phyloP scores from a whole-genome alignment of 2,113 vertebrate species.

The Actenoides hombroni region DNA sequence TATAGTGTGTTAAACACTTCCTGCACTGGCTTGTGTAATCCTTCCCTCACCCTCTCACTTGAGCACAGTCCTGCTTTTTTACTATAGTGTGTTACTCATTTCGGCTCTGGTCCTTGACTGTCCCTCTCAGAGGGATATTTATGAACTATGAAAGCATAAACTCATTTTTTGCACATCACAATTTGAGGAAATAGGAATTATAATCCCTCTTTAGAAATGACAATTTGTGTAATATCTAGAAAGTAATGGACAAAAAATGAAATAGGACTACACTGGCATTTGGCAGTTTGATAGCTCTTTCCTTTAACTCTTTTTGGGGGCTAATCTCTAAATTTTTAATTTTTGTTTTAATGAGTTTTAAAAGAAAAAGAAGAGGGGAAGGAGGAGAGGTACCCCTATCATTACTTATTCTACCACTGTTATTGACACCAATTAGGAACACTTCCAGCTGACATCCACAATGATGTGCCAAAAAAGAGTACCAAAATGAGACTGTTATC shows the following conservation, averaged over 20 bases:
- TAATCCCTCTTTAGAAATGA: neutral
- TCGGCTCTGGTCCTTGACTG: neutral
- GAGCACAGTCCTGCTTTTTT: neutral
- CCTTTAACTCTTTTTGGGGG: neutral
- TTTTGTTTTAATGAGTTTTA: neutral
- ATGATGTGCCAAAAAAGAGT: neutral
- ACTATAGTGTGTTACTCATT: neutral
- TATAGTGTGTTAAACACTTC: neutral
- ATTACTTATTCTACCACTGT: neutral
- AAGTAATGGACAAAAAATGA: neutral
- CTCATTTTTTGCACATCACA: neutral
- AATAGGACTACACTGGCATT: neutral
- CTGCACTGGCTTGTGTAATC: neutral
- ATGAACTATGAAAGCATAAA: neutral
- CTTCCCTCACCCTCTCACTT: neutral
- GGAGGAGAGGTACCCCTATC: rapidly evolving
- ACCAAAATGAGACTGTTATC: neutral
- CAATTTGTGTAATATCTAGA: neutral
- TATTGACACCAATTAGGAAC: neutral
- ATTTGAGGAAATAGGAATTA: neutral
- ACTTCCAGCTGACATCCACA: neutral
- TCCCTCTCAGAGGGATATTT: neutral
- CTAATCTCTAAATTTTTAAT: neutral
- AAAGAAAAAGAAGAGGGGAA: too few relatives aligned
- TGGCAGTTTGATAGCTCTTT: neutral